Percentiles rank a stretch among this genome's conserved stretches.
phyloP scores from a whole-genome alignment of 1,140 invertebrate species.

The Acromyrmex echinatior region DNA sequence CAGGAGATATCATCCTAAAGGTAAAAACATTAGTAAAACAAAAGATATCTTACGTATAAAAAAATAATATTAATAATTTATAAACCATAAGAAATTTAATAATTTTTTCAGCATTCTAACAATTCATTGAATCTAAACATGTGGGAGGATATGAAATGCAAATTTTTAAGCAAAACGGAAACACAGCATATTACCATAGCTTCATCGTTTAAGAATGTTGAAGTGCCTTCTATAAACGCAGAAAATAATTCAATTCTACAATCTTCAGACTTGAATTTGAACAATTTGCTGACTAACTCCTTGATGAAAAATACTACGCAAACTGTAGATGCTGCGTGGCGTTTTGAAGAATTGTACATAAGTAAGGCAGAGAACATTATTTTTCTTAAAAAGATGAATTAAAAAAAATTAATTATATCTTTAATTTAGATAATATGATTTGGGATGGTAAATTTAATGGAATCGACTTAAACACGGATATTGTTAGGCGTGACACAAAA shows the following conservation, averaged over 20 bases:
- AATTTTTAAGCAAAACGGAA: slow-evolving; percentile 79
- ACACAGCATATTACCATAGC: slow-evolving; percentile 72
- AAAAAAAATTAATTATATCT: neutral
- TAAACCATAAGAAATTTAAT: neutral
- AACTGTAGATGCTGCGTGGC: slow-evolving; percentile 71
- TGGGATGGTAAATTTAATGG: slow-evolving; percentile 74
- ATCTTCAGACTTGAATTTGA: slow-evolving; percentile 64
- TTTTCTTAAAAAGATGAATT: slow-evolving; percentile 36
- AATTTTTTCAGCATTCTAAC: slow-evolving; percentile 39
- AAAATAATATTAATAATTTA: neutral
- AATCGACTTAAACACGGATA: slow-evolving; percentile 76
- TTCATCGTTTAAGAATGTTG: slow-evolving; percentile 63
- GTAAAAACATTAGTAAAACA: slow-evolving; percentile 47
- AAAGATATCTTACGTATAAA: neutral
- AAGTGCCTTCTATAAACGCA: slow-evolving; percentile 67
- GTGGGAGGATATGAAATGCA: slow-evolving; percentile 71
- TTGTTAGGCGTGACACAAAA: slow-evolving; percentile 72
- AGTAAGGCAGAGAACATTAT: slow-evolving; percentile 54
- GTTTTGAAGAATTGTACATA: slow-evolving; percentile 70
- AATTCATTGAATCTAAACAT: slow-evolving; percentile 27
- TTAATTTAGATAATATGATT: slow-evolving; percentile 64
- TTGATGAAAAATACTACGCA: slow-evolving; percentile 72
- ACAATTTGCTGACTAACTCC: slow-evolving; percentile 74
- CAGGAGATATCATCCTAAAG: slow-evolving; percentile 3
- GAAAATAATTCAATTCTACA: slow-evolving; percentile 62